Percentiles rank a stretch among this genome's conserved stretches.
phyloP scores from a whole-genome alignment of 2,113 vertebrate species.

The Toxotes chatareus region DNA sequence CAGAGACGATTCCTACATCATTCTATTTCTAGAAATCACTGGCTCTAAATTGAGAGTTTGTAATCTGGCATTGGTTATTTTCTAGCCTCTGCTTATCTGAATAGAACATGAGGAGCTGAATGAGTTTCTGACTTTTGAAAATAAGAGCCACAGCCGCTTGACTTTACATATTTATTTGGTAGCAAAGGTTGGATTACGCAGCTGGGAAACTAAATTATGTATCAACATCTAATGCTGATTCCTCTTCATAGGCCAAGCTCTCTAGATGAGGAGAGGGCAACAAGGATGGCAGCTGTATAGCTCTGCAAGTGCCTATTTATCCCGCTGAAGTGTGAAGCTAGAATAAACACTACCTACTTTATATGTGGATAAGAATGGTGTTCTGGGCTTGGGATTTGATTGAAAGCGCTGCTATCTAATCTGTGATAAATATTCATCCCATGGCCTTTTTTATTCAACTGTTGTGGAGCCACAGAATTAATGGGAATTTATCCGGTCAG shows the following conservation, averaged over 20 bases:
- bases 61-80: constrained; percentile 67
- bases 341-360: constrained; percentile 58
- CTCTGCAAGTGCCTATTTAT: constrained; percentile 59
- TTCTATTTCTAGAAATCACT: constrained; percentile 27
- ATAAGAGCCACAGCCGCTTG: constrained; percentile 46
- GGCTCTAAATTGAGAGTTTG: constrained; percentile 59
- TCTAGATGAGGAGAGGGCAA: constrained; percentile 58
- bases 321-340: constrained; percentile 39
- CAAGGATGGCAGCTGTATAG: constrained; percentile 53
- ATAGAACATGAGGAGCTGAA: constrained; percentile 68
- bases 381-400: constrained; percentile 55
- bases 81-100: constrained; percentile 68
- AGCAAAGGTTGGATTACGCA: constrained; percentile 72
- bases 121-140: constrained; percentile 66
- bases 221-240: constrained; percentile 64
- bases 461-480: constrained; percentile 57
- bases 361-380: constrained; percentile 53
- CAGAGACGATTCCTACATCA: constrained; percentile 9
- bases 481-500: constrained; percentile 57
- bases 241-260: constrained; percentile 55
- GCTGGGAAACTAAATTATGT: constrained; percentile 74
- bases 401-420: constrained; percentile 64
- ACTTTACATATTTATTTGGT: constrained; percentile 78
- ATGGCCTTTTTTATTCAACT: constrained; percentile 69
- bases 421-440: constrained; percentile 74